phyloP scores from a whole-genome alignment of 92 coral and sea anemone species.

The Paramuricea clavata region DNA sequence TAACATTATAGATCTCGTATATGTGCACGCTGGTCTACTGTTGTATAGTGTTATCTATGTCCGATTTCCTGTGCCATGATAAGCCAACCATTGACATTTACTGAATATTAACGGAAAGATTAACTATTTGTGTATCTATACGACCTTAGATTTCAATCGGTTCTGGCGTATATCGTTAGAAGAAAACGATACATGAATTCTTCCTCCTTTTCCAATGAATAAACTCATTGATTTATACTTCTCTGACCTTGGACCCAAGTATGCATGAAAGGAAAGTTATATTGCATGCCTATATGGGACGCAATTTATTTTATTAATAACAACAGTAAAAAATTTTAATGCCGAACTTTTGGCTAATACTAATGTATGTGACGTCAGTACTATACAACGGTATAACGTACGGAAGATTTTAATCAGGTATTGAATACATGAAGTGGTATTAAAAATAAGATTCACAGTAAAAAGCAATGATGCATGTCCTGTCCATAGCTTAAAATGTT shows the following conservation, averaged over 20 bases:
- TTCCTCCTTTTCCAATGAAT: too few relatives aligned
- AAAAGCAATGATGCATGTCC: not conserved
- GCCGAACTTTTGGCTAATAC: not conserved
- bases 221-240: too few relatives aligned
- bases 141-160: constrained; percentile 26
- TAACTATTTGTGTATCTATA: not conserved
- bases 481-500: not conserved
- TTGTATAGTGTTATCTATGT: constrained; percentile 20
- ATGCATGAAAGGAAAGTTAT: too few relatives aligned
- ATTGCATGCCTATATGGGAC: too few relatives aligned
- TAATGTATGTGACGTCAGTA: not conserved
- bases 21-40: constrained; percentile 10
- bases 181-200: too few relatives aligned
- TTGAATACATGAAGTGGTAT: not conserved
- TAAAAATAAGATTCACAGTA: not conserved
- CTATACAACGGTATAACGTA: not conserved
- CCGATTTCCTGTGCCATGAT: constrained; percentile 21
- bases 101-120: constrained; percentile 11
- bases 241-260: too few relatives aligned
- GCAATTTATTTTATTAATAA: too few relatives aligned
- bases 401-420: not conserved
- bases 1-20: constrained; percentile 42
- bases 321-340: not conserved
- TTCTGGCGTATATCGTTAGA: not conserved
- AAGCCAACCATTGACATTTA: constrained; percentile 20